A percentile compares a stretch with the other conserved stretches of the same genome.
Evolutionary conservation across 2,113 vertebrate species (phyloP).

Genomic region (Burhinus oedicnemus): DNA sequence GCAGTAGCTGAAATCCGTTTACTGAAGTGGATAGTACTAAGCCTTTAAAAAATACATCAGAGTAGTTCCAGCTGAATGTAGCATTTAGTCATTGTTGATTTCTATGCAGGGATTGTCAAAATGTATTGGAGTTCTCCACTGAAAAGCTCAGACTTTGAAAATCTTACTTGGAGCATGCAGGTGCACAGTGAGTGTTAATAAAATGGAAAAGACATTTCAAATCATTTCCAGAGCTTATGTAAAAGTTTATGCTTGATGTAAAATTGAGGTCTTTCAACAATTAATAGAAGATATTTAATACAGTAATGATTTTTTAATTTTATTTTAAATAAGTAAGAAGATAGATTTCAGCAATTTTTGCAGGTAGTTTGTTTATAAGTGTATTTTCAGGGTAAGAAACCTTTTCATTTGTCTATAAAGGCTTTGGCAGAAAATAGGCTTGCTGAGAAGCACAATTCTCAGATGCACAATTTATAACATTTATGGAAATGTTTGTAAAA

Average conservation of each 20-base stretch:
- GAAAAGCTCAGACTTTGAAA: not conserved
- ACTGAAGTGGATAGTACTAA: not conserved
- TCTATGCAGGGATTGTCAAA: not conserved
- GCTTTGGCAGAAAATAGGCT: not conserved
- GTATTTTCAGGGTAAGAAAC: not conserved
- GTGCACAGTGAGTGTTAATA: not conserved
- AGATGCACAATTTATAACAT: not conserved
- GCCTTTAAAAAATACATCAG: not conserved
- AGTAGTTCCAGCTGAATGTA: not conserved
- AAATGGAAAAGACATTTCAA: not conserved
- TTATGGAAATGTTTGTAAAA: not conserved
- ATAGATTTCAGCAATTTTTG: not conserved
- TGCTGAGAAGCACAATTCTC: not conserved
- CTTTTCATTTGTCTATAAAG: not conserved
- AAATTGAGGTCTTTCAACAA: not conserved
- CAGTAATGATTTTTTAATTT: not conserved
- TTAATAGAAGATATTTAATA: not conserved
- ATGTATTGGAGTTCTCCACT: not conserved
- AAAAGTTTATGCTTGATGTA: not conserved
- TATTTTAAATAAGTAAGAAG: not conserved
- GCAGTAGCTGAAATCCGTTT: not conserved
- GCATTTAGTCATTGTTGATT: not conserved
- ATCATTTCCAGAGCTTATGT: not conserved
- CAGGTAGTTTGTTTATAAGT: not conserved
- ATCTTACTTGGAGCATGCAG: not conserved